Evolutionary conservation across 2,113 vertebrate genomes (phyloP).

Genomic region (Cephalopholis sonnerati): DNA sequence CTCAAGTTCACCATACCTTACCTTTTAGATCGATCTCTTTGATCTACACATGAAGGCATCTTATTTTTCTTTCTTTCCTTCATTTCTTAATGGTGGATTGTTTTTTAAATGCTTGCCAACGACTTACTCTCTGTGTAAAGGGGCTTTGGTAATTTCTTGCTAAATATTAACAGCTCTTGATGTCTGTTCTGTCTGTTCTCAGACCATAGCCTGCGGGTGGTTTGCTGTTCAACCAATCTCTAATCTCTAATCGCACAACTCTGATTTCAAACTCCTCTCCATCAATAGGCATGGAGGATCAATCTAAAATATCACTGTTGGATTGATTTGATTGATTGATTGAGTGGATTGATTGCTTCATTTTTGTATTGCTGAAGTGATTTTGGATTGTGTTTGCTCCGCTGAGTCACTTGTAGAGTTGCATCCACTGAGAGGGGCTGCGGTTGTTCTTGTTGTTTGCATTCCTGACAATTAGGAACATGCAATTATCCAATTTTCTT

Average conservation of each 20-base stretch:
- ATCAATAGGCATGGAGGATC: slow-evolving; percentile 66
- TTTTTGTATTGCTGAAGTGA: slow-evolving; percentile 21
- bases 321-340: slow-evolving; percentile 63
- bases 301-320: slow-evolving; percentile 48
- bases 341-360: slow-evolving; percentile 25
- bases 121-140: slow-evolving; percentile 7
- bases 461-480: slow-evolving; percentile 32
- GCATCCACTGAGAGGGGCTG: slow-evolving; percentile 33
- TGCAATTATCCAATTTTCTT: slow-evolving; percentile 33
- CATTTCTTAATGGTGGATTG: slow-evolving; percentile 26
- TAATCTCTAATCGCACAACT: slow-evolving; percentile 35
- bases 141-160: slow-evolving; percentile 24
- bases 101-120: slow-evolving; percentile 10
- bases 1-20: background rate
- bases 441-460: slow-evolving; percentile 21
- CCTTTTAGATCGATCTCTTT: background rate
- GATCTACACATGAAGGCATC: background rate
- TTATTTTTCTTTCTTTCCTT: background rate
- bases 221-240: slow-evolving; percentile 36
- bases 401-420: slow-evolving; percentile 15
- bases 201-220: slow-evolving; percentile 21
- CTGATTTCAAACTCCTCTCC: slow-evolving; percentile 53
- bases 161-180: slow-evolving; percentile 30
- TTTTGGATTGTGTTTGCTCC: slow-evolving; percentile 42
- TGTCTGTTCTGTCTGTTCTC: slow-evolving; percentile 34